Percentiles rank a stretch among this genome's conserved stretches.
phyloP scores from a whole-genome alignment of 2,113 vertebrate species.

The Ictalurus punctatus region DNA sequence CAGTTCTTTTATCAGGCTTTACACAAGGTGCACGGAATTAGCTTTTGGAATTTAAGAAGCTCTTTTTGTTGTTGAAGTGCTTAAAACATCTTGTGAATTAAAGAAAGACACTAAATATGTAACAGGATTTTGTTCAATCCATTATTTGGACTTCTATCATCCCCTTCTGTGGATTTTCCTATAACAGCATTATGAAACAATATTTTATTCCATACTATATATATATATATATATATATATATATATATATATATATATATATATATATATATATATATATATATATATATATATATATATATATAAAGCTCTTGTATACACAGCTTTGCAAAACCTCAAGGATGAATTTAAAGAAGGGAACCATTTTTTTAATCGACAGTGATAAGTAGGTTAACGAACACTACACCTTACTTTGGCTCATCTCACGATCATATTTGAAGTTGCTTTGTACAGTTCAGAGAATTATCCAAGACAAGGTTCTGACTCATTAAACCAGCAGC shows the following conservation, averaged over 20 bases:
- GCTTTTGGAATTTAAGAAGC: neutral
- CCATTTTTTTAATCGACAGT: neutral
- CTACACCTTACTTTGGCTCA: neutral
- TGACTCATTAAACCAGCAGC: neutral
- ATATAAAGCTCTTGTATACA: too few relatives aligned
- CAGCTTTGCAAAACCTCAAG: neutral
- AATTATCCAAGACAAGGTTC: neutral
- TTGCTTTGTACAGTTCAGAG: neutral
- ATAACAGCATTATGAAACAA: too few relatives aligned
- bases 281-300: too few relatives aligned
- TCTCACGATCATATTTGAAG: neutral
- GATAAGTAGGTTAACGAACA: neutral
- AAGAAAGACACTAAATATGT: neutral
- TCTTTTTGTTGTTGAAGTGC: neutral
- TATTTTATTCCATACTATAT: neutral
- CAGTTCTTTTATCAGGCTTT: neutral
- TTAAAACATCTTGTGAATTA: neutral
- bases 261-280: too few relatives aligned
- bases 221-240: too few relatives aligned
- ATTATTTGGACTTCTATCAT: neutral
- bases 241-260: too few relatives aligned
- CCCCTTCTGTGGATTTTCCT: too few relatives aligned
- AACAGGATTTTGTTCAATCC: neutral
- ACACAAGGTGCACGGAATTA: neutral
- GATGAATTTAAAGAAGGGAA: neutral